phyloP scores from a whole-genome alignment of 92 coral and sea anemone genomes.

The Porites lobata region DNA sequence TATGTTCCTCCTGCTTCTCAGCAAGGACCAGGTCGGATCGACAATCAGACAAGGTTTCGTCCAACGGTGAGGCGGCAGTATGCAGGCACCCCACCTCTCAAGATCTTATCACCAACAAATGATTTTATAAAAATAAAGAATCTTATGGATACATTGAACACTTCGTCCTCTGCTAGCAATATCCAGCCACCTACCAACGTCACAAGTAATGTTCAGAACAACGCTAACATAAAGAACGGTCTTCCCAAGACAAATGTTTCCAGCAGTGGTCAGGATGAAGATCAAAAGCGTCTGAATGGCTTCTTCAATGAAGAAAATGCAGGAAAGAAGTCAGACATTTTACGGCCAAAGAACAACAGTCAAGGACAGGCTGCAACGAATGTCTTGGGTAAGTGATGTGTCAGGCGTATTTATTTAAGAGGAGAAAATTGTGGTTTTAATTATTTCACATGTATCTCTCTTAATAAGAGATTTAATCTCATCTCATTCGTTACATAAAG shows the following conservation, averaged over 20 bases:
- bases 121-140: slow-evolving; percentile 1
- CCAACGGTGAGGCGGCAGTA: slow-evolving; percentile 37
- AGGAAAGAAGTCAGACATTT: slow-evolving; percentile 40
- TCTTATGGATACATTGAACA: slow-evolving; percentile 33
- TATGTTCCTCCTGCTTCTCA: slow-evolving; percentile 23
- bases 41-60: slow-evolving; percentile 16
- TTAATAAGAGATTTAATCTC: no score
- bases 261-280: slow-evolving; percentile 12
- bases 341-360: slow-evolving; percentile 4
- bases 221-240: not conserved
- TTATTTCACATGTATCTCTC: no score
- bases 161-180: not conserved
- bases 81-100: not conserved
- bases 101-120: not conserved
- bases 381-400: slow-evolving; percentile 12
- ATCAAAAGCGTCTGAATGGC: slow-evolving; percentile 61
- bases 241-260: slow-evolving; percentile 25
- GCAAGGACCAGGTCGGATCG: not conserved
- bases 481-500: no score
- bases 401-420: not conserved
- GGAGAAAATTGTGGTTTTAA: no score
- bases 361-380: not conserved
- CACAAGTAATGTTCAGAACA: slow-evolving; percentile 1
- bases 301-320: slow-evolving; percentile 69
- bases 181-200: not conserved